Evolutionary conservation across 2,797 vertebrate genomes (phyloP).

Genomic region (Orientallactaga sibirica): DNA sequence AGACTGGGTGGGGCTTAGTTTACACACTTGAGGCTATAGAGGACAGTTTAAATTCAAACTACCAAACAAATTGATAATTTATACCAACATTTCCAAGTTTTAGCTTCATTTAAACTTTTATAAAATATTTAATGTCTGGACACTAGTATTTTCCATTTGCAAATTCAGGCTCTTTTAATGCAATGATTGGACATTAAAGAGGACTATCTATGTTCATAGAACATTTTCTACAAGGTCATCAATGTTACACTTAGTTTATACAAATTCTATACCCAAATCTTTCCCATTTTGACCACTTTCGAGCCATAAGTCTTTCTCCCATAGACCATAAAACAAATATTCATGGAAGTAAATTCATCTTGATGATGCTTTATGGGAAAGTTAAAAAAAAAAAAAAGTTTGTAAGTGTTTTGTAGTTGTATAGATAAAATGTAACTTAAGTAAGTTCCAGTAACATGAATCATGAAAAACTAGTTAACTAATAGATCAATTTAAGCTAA

Average conservation of each 20-base stretch:
- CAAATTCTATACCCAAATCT: background rate
- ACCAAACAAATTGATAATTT: background rate
- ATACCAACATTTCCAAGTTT: background rate
- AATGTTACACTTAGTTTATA: background rate
- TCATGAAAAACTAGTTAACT: constrained; percentile 7
- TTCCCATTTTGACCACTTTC: background rate
- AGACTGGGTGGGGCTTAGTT: no score
- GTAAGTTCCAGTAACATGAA: background rate
- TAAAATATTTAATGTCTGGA: background rate
- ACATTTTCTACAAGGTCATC: background rate
- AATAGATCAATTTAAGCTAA: background rate
- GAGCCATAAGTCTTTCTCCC: background rate
- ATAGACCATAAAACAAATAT: background rate
- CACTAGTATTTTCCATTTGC: background rate
- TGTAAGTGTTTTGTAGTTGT: background rate
- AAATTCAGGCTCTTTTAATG: background rate
- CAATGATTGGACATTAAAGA: background rate
- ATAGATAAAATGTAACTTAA: background rate
- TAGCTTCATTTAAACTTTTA: background rate
- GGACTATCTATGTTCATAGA: background rate
- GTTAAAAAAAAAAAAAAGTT: no score
- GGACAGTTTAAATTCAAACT: no score
- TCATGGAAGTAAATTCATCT: background rate
- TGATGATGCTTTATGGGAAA: background rate
- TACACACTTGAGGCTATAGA: no score